phyloP scores from a whole-genome alignment of 2,888 invertebrate species.

The Boloria selene region DNA sequence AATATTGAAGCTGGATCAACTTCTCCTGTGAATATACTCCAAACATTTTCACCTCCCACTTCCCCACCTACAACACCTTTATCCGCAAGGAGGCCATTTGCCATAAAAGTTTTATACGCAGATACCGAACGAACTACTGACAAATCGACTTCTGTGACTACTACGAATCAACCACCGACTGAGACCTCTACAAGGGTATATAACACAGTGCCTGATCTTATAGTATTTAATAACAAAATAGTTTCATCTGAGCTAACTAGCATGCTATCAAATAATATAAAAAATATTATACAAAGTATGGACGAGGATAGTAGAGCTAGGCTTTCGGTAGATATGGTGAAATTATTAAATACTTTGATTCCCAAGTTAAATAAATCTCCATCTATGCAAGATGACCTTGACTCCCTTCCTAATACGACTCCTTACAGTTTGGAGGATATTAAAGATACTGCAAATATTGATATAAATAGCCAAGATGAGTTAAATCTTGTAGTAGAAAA shows the following conservation, averaged over 20 bases:
- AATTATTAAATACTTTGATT: slow-evolving; percentile 76
- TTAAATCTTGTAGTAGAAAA: slow-evolving; percentile 48
- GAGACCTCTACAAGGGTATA: slow-evolving; percentile 76
- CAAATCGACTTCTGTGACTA: slow-evolving; percentile 66
- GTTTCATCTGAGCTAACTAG: slow-evolving; percentile 79
- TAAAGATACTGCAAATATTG: slow-evolving; percentile 70
- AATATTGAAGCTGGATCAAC: slow-evolving; percentile 57
- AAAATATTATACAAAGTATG: slow-evolving; percentile 71
- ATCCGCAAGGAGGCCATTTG: slow-evolving; percentile 77
- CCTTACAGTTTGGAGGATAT: slow-evolving; percentile 79
- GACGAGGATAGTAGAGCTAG: slow-evolving; percentile 72
- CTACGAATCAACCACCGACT: slow-evolving; percentile 68
- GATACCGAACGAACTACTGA: slow-evolving; percentile 71
- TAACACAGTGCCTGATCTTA: slow-evolving; percentile 77
- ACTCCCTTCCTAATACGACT: slow-evolving; percentile 66
- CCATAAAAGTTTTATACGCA: slow-evolving; percentile 75
- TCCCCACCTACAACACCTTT: slow-evolving; percentile 66
- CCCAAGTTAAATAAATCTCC: slow-evolving; percentile 70
- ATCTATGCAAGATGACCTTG: slow-evolving; percentile 61
- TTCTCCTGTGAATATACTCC: slow-evolving; percentile 61
- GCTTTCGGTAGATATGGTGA: slow-evolving; percentile 78
- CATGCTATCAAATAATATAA: slow-evolving; percentile 78
- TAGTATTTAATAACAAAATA: slow-evolving; percentile 73
- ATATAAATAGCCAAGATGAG: slow-evolving; percentile 47
- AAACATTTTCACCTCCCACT: slow-evolving; percentile 45